Conservation (phyloP, 2,113 vertebrate species). For the Vanacampus margaritifer region DNA sequence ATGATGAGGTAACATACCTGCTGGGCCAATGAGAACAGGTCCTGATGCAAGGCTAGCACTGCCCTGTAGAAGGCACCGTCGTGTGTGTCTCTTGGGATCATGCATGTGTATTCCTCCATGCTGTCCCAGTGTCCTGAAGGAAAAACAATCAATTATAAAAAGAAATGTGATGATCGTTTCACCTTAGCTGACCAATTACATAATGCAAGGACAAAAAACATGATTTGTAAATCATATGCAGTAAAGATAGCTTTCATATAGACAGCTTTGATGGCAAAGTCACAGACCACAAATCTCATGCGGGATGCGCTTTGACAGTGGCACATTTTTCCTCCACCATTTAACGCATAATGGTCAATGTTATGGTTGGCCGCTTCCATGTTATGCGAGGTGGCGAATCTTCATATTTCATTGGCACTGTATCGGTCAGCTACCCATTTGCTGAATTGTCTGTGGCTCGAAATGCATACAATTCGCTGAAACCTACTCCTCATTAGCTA, state of each 20-base stretch:
- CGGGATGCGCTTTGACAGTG: conserved; percentile 16
- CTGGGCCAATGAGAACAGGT: conserved; percentile 96
- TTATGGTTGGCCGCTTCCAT: conserved; percentile 46
- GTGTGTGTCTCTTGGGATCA: conserved; percentile 96
- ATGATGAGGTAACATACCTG: conserved; percentile 75
- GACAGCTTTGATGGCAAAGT: conserved; percentile 23
- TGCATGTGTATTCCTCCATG: conserved; percentile 98
- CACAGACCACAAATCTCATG: conserved; percentile 27
- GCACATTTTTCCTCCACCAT: conserved; percentile 42
- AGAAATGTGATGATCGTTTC: background rate
- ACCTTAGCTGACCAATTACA: background rate
- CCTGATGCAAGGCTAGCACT: conserved; percentile 93
- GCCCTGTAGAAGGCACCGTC: conserved; percentile 97
- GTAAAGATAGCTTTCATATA: conserved; percentile 4
- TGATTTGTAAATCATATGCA: background rate
- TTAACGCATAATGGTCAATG: conserved; percentile 41
- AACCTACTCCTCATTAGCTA: background rate
- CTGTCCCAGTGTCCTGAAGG: conserved; percentile 94
- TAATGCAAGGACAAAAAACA: background rate
- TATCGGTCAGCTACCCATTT: conserved; percentile 10
- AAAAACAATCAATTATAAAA: background rate
- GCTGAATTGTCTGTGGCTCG: background rate
- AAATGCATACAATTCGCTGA: background rate
- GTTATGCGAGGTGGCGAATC: conserved; percentile 14
- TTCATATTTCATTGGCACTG: conserved; percentile 27